Percentiles rank a stretch among this genome's conserved stretches.
These are phyloP conservation scores for Casuarius casuarius DNA, from an alignment of 2,113 vertebrate genomes.

Conservation along the genomic window DNA sequence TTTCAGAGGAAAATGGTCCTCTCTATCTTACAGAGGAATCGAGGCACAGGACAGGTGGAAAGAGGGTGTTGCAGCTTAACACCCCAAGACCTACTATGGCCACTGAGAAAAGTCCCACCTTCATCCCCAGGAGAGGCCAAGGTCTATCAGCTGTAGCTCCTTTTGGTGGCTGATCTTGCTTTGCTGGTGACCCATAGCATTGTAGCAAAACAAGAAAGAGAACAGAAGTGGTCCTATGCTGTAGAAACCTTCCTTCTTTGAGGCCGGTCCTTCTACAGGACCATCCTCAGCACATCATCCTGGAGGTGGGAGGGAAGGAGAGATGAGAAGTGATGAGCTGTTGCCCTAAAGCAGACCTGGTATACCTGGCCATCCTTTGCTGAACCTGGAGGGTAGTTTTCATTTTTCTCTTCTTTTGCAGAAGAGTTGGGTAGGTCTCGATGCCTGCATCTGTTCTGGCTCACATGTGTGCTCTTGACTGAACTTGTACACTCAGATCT, in stretches of 20 bases:
- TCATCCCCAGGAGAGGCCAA: neutral
- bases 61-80: rapidly evolving
- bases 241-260: neutral
- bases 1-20: neutral
- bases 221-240: neutral
- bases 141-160: neutral
- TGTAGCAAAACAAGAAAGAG: neutral
- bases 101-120: neutral
- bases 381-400: rapidly evolving
- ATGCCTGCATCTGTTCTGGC: neutral
- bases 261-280: neutral
- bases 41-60: neutral
- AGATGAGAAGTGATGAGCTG: neutral
- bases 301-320: neutral
- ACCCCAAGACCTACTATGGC: neutral
- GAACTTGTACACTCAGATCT: neutral
- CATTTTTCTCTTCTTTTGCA: rapidly evolving
- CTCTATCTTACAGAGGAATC: neutral
- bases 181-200: rapidly evolving
- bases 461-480: neutral
- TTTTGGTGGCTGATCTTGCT: neutral
- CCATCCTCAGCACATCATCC: neutral
- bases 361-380: neutral
- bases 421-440: neutral
- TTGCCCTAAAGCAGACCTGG: neutral